Percentiles rank a stretch among this genome's conserved stretches.
Conservation (phyloP, 2,113 vertebrate species). For the Athene noctua region DNA sequence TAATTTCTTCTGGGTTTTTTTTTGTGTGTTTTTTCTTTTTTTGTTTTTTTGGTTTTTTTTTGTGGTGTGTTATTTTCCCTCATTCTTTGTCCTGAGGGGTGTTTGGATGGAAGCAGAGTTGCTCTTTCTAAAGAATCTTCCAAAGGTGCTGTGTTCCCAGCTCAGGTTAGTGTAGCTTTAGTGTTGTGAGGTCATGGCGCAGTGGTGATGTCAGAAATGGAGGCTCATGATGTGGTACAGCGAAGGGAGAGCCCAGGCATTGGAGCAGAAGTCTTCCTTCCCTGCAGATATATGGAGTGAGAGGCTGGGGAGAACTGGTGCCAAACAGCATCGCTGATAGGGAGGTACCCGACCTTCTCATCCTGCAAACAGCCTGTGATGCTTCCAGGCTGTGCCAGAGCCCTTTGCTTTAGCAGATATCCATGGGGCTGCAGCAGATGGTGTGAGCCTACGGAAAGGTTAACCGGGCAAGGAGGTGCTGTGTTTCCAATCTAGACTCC, state of each 20-base stretch:
- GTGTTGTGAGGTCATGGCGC: background rate
- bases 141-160: background rate
- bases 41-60: background rate
- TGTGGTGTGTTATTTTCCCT: background rate
- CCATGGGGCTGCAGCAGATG: background rate
- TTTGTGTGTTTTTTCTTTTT: background rate
- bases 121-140: background rate
- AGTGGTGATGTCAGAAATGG: background rate
- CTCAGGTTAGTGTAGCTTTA: background rate
- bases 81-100: background rate
- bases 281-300: background rate
- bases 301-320: background rate
- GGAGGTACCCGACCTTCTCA: background rate
- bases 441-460: background rate
- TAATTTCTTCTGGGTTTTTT: background rate
- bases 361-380: background rate
- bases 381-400: background rate
- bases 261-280: background rate
- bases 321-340: background rate
- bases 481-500: background rate
- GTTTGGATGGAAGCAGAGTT: background rate
- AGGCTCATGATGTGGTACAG: background rate
- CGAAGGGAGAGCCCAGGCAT: background rate
- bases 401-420: background rate
- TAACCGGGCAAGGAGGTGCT: background rate